Conservation (phyloP, 1,140 invertebrate genomes). For the Hirudo medicinalis region DNA sequence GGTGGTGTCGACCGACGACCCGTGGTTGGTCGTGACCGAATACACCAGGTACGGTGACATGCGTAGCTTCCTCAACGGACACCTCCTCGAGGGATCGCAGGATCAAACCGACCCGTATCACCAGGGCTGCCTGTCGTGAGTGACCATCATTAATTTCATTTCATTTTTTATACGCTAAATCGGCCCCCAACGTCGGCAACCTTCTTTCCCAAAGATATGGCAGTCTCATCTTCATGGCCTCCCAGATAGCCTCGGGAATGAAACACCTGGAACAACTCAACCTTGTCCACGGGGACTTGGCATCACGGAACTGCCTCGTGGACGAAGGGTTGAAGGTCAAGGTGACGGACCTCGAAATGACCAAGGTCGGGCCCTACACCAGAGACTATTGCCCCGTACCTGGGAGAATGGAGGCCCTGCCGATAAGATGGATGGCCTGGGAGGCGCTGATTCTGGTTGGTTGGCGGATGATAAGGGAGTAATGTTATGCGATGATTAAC, state of each 20-base stretch:
- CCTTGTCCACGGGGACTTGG: slow-evolving; percentile 63
- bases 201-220: slow-evolving; percentile 49
- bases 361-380: slow-evolving; percentile 61
- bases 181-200: neutral
- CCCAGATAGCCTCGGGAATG: slow-evolving; percentile 75
- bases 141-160: too few relatives aligned
- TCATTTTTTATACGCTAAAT: too few relatives aligned
- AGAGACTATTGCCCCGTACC: slow-evolving; percentile 58
- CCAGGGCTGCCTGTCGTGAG: too few relatives aligned
- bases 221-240: slow-evolving; percentile 63
- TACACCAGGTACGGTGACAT: slow-evolving; percentile 79
- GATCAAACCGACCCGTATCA: neutral
- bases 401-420: slow-evolving; percentile 56
- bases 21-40: slow-evolving; percentile 71
- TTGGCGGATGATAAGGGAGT: too few relatives aligned
- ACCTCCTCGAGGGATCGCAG: slow-evolving; percentile 39
- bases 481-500: too few relatives aligned
- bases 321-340: slow-evolving; percentile 51
- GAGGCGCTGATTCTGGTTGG: slow-evolving; percentile 66
- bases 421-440: slow-evolving; percentile 79
- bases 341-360: slow-evolving; percentile 81
- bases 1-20: slow-evolving; percentile 60
- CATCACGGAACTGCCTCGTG: slow-evolving; percentile 61
- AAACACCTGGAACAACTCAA: slow-evolving; percentile 66
- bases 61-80: slow-evolving; percentile 71